A percentile compares a stretch with the other conserved stretches of the same genome.
phyloP scores from a whole-genome alignment of 2,797 vertebrate species.

The Arremon brunneinucha region DNA sequence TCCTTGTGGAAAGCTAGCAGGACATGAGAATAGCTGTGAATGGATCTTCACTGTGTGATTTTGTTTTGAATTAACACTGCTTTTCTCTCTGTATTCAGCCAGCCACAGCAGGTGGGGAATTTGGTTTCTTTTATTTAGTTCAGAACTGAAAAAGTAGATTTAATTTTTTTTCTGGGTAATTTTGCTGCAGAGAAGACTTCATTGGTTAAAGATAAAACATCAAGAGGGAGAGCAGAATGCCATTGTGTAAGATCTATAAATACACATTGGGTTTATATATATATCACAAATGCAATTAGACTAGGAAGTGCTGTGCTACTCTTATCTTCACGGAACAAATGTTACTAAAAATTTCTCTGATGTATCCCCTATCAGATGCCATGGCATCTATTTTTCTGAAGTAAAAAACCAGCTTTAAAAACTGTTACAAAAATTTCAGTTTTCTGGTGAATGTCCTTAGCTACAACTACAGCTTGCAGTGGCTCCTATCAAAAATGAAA shows the following conservation, averaged over 20 bases:
- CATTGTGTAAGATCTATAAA: neutral
- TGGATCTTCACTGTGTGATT: neutral
- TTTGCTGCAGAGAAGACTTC: neutral
- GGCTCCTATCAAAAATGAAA: neutral
- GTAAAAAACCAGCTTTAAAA: neutral
- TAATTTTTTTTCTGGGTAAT: neutral
- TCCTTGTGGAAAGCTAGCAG: neutral
- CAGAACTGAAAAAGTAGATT: neutral
- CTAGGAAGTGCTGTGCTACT: neutral
- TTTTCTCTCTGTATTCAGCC: neutral
- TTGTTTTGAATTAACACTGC: neutral
- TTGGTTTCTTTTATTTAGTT: conserved; percentile 22
- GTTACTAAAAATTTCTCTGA: conserved; percentile 27
- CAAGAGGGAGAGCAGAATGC: neutral
- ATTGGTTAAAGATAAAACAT: neutral
- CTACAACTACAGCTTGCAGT: neutral
- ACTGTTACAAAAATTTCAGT: neutral
- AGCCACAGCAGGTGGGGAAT: neutral
- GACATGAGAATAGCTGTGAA: neutral
- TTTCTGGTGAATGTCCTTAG: neutral
- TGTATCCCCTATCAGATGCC: neutral
- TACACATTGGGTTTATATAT: neutral
- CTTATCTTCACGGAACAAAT: conserved; percentile 15
- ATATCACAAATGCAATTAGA: neutral
- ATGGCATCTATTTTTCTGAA: neutral